These are phyloP conservation scores for Scomber japonicus DNA, from an alignment of 2,113 vertebrate species.

Conservation along the genomic window DNA sequence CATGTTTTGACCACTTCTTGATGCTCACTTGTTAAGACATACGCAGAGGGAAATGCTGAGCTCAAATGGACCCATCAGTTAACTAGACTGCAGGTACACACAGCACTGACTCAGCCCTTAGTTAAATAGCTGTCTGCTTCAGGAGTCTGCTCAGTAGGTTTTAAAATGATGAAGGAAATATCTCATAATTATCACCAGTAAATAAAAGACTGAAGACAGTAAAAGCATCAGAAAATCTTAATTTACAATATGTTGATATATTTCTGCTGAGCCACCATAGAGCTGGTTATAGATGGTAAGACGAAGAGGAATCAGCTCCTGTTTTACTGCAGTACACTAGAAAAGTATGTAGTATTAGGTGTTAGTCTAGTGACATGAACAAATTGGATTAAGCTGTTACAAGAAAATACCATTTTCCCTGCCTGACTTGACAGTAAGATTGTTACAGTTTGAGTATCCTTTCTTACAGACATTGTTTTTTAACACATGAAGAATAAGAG, in stretches of 20 bases:
- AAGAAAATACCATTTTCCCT: background rate
- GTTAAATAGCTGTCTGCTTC: conserved; percentile 1
- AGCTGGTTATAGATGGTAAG: background rate
- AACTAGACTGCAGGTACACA: conserved; percentile 4
- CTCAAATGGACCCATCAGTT: background rate
- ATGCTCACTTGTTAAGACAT: conserved; percentile 7
- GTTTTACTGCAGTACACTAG: background rate
- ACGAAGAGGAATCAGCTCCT: background rate
- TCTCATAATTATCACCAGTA: background rate
- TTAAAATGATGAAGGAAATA: background rate
- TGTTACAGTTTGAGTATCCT: too few species aligned
- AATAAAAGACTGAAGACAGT: background rate
- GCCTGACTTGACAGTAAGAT: too few species aligned
- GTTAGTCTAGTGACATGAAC: background rate
- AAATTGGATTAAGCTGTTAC: background rate
- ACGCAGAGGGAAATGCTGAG: background rate
- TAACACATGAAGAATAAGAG: too few species aligned
- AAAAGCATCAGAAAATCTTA: background rate
- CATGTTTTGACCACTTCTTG: background rate
- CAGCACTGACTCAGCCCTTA: conserved; percentile 12
- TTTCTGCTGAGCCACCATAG: background rate
- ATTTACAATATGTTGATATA: background rate
- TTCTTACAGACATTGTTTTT: too few species aligned
- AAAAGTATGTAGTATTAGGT: too few species aligned
- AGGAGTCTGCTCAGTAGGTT: background rate